phyloP scores from a whole-genome alignment of 2,113 vertebrate species.

The Zapus hudsonius region DNA sequence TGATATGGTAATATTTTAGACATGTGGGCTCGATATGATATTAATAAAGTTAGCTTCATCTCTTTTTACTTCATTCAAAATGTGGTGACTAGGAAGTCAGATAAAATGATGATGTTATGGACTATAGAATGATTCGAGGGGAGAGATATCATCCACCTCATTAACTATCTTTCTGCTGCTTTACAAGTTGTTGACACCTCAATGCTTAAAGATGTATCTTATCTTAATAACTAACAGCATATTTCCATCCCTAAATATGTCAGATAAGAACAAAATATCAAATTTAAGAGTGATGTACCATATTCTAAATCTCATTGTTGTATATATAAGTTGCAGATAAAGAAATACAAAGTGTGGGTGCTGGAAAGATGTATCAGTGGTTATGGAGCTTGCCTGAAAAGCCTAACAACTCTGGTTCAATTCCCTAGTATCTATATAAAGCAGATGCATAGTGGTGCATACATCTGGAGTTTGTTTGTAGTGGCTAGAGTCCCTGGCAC shows the following conservation, averaged over 20 bases:
- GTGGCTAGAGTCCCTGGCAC: too few relatives aligned
- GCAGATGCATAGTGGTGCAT: too few relatives aligned
- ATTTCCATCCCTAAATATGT: conserved; percentile 21
- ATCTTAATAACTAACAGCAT: not conserved
- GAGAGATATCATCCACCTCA: not conserved
- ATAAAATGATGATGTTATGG: not conserved
- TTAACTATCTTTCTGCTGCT: not conserved
- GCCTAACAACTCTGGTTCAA: too few relatives aligned
- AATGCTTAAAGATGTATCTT: not conserved
- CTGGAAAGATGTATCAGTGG: too few relatives aligned
- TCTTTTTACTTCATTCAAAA: not conserved
- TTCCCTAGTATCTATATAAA: too few relatives aligned
- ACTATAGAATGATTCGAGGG: not conserved
- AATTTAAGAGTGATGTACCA: not conserved
- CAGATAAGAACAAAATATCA: not conserved
- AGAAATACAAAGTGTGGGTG: not conserved
- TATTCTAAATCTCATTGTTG: not conserved
- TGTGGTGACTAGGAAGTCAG: not conserved
- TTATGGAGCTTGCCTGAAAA: too few relatives aligned
- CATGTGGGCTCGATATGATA: not conserved
- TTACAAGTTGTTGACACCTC: not conserved
- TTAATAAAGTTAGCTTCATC: conserved; percentile 27
- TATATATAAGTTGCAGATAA: not conserved
- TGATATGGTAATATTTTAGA: not conserved
- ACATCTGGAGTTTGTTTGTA: too few relatives aligned